These are phyloP conservation scores for Herpailurus yagouaroundi DNA, from an alignment of 2,113 vertebrate species.

Conservation along the genomic window DNA sequence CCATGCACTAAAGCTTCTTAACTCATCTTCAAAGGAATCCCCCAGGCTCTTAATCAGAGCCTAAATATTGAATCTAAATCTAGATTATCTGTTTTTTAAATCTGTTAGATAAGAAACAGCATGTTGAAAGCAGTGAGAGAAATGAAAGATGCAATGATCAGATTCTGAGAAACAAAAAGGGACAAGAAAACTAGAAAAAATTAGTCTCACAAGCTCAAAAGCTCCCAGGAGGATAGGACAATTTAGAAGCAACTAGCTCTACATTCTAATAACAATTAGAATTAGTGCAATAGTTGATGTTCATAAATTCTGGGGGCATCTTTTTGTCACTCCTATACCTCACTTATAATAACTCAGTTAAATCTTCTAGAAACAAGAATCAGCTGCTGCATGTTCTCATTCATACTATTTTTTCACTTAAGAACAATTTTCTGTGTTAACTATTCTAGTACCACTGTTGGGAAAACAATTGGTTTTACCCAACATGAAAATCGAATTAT, in stretches of 20 bases:
- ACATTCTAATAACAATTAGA: not conserved
- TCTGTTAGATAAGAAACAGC: not conserved
- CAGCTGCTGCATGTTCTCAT: not conserved
- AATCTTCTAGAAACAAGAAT: not conserved
- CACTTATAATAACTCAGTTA: not conserved
- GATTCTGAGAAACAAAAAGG: not conserved
- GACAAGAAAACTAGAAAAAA: slow-evolving; percentile 18
- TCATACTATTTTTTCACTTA: not conserved
- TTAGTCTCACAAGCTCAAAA: not conserved
- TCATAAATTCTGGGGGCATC: not conserved
- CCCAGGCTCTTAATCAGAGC: slow-evolving; percentile 23
- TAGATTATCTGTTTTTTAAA: slow-evolving; percentile 33
- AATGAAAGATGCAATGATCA: slow-evolving; percentile 32
- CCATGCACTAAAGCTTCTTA: not conserved
- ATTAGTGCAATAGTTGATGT: not conserved
- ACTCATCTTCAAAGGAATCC: not conserved
- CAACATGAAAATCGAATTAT: not conserved
- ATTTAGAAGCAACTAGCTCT: not conserved
- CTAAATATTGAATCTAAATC: not conserved
- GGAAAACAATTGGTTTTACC: not conserved
- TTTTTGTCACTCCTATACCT: not conserved
- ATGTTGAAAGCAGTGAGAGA: slow-evolving; percentile 3
- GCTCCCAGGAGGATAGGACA: not conserved
- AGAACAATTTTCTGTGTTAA: slow-evolving; percentile 7
- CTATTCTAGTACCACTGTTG: not conserved